A percentile compares a stretch with the other conserved stretches of the same genome.
Evolutionary conservation across 2,888 invertebrate species (phyloP).

Genomic region (Chrysodeixis includens): DNA sequence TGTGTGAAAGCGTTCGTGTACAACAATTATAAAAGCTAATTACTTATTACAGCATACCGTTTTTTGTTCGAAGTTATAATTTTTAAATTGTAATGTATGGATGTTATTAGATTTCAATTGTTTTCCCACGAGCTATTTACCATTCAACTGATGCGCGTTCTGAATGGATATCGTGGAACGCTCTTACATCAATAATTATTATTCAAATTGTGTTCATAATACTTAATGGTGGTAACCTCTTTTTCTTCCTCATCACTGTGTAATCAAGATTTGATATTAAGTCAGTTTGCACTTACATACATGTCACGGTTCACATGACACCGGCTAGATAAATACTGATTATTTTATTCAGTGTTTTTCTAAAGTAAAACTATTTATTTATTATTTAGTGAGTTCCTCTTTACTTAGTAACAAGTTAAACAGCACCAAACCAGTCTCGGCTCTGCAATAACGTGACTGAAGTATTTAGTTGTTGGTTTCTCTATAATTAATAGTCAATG

Average conservation of each 20-base stretch:
- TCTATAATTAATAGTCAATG: neutral
- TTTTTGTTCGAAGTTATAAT: slow-evolving; percentile 64
- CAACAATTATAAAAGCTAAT: slow-evolving; percentile 53
- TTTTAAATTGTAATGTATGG: slow-evolving; percentile 46
- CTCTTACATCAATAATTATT: slow-evolving; percentile 73
- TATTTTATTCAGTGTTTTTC: neutral
- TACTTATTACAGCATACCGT: slow-evolving; percentile 57
- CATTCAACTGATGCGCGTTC: slow-evolving; percentile 74
- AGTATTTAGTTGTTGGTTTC: neutral
- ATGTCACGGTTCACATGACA: neutral
- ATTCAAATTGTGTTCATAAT: slow-evolving; percentile 77
- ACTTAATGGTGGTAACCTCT: slow-evolving; percentile 68
- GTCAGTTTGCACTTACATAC: slow-evolving; percentile 41
- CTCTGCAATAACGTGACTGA: neutral
- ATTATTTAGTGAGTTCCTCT: neutral
- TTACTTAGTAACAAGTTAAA: neutral
- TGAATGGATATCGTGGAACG: slow-evolving; percentile 60
- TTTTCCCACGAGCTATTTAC: slow-evolving; percentile 78
- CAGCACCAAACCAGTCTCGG: neutral
- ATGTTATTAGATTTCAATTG: slow-evolving; percentile 71
- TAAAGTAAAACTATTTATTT: neutral
- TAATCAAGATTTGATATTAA: slow-evolving; percentile 66
- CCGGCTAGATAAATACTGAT: neutral
- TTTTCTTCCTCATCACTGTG: slow-evolving; percentile 65
- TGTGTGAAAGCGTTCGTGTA: slow-evolving; percentile 51